Percentiles rank a stretch among this genome's conserved stretches.
Conservation (phyloP, 2,113 vertebrate species). For the Rhagologus leucostigma region DNA sequence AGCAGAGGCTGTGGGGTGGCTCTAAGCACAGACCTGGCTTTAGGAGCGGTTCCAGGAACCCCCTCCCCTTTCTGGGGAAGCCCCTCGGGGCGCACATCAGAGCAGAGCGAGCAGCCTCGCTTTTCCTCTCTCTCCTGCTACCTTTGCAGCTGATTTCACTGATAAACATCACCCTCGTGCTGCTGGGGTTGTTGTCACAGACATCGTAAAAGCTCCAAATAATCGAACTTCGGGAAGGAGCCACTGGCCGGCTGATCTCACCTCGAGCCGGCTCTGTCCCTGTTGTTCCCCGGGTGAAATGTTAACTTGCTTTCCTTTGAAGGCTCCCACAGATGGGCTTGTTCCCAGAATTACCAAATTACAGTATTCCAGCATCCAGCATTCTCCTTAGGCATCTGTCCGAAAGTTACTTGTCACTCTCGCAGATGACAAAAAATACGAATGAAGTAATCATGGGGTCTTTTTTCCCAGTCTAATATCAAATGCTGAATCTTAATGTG, state of each 20-base stretch:
- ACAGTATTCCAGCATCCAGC: not conserved
- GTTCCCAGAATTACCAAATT: not conserved
- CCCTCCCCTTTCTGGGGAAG: not conserved
- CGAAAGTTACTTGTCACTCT: not conserved
- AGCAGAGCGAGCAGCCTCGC: no score
- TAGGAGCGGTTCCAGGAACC: not conserved
- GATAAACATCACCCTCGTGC: not conserved
- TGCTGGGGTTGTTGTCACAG: not conserved
- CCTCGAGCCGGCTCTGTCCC: not conserved
- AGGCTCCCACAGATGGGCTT: not conserved
- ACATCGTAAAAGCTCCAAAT: not conserved
- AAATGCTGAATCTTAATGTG: not conserved
- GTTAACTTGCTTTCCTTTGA: not conserved
- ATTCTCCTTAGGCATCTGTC: not conserved
- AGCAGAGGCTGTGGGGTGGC: not conserved
- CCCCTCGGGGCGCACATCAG: not conserved
- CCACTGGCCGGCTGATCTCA: not conserved
- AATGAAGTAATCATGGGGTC: not conserved
- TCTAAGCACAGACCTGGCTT: rapidly evolving
- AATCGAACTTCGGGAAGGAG: not conserved
- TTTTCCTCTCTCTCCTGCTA: not conserved
- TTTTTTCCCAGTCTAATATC: not conserved
- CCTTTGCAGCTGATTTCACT: not conserved
- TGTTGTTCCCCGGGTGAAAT: not conserved
- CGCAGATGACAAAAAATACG: not conserved